Conservation (phyloP, 2,888 invertebrate genomes). For the Acleris laterana region DNA sequence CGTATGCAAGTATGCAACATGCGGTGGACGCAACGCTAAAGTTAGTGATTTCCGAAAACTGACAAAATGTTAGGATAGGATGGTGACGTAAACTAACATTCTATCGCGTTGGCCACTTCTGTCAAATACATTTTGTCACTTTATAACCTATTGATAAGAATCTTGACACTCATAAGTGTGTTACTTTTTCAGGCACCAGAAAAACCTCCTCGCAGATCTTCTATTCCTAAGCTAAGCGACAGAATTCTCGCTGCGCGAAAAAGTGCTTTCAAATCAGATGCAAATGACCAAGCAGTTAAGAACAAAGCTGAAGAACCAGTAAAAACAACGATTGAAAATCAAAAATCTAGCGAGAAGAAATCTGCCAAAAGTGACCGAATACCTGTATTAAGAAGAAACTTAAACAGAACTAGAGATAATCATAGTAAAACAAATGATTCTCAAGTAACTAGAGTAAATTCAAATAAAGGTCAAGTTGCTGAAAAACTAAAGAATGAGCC, state of each 20-base stretch:
- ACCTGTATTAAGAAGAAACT: constrained; percentile 17
- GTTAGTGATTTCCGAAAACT: not conserved
- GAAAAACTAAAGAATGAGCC: constrained; percentile 2
- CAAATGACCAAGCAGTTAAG: constrained; percentile 19
- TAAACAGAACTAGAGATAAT: constrained; percentile 14
- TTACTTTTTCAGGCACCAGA: constrained; percentile 37
- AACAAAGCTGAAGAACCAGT: constrained; percentile 17
- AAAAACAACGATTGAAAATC: constrained; percentile 8
- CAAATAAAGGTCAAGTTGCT: not conserved
- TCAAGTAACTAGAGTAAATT: not conserved
- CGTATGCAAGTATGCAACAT: no score
- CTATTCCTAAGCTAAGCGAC: constrained; percentile 53
- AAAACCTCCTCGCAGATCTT: constrained; percentile 44
- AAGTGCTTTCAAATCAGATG: constrained; percentile 16
- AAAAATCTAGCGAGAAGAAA: not conserved
- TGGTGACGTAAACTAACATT: no score
- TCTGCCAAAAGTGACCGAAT: constrained; percentile 1
- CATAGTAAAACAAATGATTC: not conserved
- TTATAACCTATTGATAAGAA: constrained; percentile 14
- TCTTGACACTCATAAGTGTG: constrained; percentile 12
- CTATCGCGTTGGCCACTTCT: no score
- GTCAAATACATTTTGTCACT: not conserved
- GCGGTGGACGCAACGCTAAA: no score
- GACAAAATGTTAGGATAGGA: no score
- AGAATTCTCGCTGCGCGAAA: constrained; percentile 36